These are phyloP conservation scores for Drosophila auraria DNA, from an alignment of 1,140 invertebrate species.

Conservation along the genomic window DNA sequence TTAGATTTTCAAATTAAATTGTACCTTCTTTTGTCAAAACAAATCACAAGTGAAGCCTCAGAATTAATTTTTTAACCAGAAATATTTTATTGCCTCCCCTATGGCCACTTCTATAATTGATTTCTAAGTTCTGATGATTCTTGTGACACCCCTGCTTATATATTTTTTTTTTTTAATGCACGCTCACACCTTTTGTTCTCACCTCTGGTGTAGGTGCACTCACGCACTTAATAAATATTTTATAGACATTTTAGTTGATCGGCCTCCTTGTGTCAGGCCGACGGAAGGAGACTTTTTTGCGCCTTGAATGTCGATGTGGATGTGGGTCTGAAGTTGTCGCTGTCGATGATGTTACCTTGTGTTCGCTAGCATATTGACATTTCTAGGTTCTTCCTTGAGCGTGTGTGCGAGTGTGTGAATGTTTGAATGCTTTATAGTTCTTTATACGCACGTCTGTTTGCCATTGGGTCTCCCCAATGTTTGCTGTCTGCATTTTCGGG, in stretches of 20 bases:
- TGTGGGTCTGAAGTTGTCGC: conserved; percentile 30
- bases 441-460: conserved; percentile 22
- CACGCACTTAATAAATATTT: conserved; percentile 42
- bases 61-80: too few relatives aligned
- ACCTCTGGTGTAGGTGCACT: conserved; percentile 10
- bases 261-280: conserved; percentile 45
- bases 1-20: not conserved
- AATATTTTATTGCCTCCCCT: too few relatives aligned
- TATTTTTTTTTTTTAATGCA: too few relatives aligned
- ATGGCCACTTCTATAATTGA: too few relatives aligned
- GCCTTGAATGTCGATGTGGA: conserved; percentile 32
- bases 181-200: not conserved
- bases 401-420: not conserved
- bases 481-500: conserved; percentile 44
- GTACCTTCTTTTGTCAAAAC: too few relatives aligned
- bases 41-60: too few relatives aligned
- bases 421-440: conserved; percentile 24
- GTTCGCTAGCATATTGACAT: conserved; percentile 45
- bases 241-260: conserved; percentile 51
- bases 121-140: too few relatives aligned
- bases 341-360: conserved; percentile 28
- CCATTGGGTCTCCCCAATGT: conserved; percentile 33
- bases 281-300: conserved; percentile 39
- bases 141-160: too few relatives aligned
- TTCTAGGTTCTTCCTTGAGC: conserved; percentile 43